Evolutionary conservation across 2,797 vertebrate species (phyloP), one percentile per base, ranked within the genome.

Genomic region (Eupleurogrammus muticus): DNA sequence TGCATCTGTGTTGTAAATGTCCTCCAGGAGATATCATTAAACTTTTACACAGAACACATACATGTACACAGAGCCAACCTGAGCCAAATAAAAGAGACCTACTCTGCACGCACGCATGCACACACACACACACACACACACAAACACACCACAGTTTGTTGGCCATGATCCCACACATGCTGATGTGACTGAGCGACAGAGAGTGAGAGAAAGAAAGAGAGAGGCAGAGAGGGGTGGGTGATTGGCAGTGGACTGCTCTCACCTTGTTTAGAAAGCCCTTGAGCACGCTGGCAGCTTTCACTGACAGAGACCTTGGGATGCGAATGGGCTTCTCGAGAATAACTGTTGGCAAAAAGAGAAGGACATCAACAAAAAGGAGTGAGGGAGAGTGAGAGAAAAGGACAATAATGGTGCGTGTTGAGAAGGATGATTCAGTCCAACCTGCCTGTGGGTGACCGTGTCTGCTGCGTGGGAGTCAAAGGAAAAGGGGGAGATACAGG

Each of bases 251-350:
- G 63, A 74, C 58, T 13, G 54, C 63, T 88, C 92, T 89, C 93
- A 99, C 98, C 97, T 99, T 99, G 92, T 99, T 99, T 84, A 99
- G 94, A 95, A 99, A 99, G 85, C 97, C 97, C 92, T 99, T 99
- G 83, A 99, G 92, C 86, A 99, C 97, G 51, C 98, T 96, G 83
- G 97, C 98, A 82, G 97, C 97, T 92, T 99, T 99, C 88, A 99
- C 97, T 1, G 98, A 99, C 80, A 99, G 93, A 89, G 98, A 99
- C 80, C 98, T 96, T 79, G 98, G 98, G 80, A 99, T 98, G 86
- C 97, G 96, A 92, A 99, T 98, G 52, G 97, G 97, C 93, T 98
- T 99, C 93, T 99, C 98, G 50, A 99, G 96, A 93, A 99, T 99
- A 82, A 99, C 98, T 91, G 85, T 88, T 75, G 66, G 60, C 50